Evolutionary conservation across 2,888 invertebrate genomes (phyloP).

Genomic region (Netelia fuscicornis): DNA sequence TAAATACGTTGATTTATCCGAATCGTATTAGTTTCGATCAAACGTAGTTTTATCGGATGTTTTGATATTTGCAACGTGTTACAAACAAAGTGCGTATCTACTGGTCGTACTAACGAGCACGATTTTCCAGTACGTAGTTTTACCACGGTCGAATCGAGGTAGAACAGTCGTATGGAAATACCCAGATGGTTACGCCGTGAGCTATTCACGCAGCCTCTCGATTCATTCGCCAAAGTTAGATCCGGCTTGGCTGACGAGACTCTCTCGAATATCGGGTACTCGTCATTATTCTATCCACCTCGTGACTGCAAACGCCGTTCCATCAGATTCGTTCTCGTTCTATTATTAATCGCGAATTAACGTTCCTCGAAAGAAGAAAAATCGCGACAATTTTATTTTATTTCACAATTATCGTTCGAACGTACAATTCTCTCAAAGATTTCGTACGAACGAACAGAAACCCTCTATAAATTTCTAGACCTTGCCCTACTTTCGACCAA

Average conservation of each 20-base stretch:
- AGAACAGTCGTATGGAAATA: constrained; percentile 30
- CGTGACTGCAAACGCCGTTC: not conserved
- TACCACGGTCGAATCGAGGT: constrained; percentile 8
- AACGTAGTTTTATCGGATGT: not conserved
- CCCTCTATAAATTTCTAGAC: not conserved
- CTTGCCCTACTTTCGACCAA: constrained; percentile 32
- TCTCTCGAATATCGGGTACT: constrained; percentile 27
- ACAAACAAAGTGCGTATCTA: not conserved
- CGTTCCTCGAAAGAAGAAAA: not conserved
- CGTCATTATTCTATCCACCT: constrained; percentile 17
- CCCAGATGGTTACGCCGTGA: constrained; percentile 16
- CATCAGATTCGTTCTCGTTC: not conserved
- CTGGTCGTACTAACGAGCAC: not conserved
- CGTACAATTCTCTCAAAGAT: too few species aligned
- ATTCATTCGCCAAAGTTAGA: constrained; percentile 14
- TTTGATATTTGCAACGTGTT: not conserved
- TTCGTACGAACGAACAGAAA: too few species aligned
- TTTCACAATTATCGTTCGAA: too few species aligned
- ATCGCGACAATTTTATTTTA: not conserved
- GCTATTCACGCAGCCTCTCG: not conserved
- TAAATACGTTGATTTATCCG: too few species aligned
- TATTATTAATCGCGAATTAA: too few species aligned
- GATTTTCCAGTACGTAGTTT: not conserved
- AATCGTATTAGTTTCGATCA: too few species aligned
- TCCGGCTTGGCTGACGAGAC: constrained; percentile 27